A percentile compares a stretch with the other conserved stretches of the same genome.
Conservation (phyloP, 1,140 invertebrate genomes). For the Limonius californicus region DNA sequence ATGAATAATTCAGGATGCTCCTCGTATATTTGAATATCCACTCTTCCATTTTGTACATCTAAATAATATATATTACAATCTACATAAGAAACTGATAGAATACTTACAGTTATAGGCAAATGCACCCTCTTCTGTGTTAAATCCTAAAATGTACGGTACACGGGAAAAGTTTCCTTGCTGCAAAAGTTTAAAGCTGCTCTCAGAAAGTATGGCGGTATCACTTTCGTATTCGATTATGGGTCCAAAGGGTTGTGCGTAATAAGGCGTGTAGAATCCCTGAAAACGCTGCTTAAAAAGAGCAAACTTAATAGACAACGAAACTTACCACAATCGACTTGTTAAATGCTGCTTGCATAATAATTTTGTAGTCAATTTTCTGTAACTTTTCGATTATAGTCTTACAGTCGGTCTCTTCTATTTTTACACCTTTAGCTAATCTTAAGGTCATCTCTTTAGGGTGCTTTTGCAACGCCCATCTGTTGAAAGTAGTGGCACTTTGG, state of each 20-base stretch:
- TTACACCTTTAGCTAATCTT: constrained; percentile 52
- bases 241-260: constrained; percentile 25
- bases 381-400: constrained; percentile 54
- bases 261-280: neutral
- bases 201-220: constrained; percentile 25
- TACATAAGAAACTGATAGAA: too few relatives aligned
- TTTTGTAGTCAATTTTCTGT: constrained; percentile 33
- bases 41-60: neutral
- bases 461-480: constrained; percentile 44
- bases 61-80: neutral
- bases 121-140: constrained; percentile 25
- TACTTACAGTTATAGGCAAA: neutral
- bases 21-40: neutral
- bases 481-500: constrained; percentile 54
- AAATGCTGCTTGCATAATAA: neutral
- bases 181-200: constrained; percentile 21
- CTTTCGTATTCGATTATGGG: constrained; percentile 26
- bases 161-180: constrained; percentile 21
- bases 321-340: neutral
- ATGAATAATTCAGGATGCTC: neutral
- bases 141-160: constrained; percentile 30
- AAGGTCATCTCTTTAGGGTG: constrained; percentile 49
- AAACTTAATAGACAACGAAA: neutral
- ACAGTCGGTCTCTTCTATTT: constrained; percentile 48
- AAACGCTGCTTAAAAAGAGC: neutral